Base-by-base conservation (phyloP, 2,113 vertebrate species). In the Cyprinodon tularosa region DNA sequence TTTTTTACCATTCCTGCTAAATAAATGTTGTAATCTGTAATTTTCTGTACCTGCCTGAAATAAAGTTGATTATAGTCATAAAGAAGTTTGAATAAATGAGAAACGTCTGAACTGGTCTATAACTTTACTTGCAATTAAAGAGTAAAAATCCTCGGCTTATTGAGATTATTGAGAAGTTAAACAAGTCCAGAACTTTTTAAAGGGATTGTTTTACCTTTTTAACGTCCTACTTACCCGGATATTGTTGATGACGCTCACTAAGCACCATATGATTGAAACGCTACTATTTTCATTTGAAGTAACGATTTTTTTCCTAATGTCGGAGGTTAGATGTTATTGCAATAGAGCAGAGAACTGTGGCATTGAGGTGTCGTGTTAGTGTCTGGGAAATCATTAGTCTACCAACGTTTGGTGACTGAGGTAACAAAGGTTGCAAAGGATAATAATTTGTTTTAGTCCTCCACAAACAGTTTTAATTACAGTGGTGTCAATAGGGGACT, bases 311-410 rank as follows among this genome's bases (percentile, higher is more conserved):
- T 53, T 53, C 20, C 50, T 53, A 53, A 20, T 53, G 50, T 57
- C 5, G 50, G 17, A 53, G 17, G 48, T 53, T 53, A 15, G 15
- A 57, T 9, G n/a, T 57, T 57, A 57, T 9, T 6, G 50, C 50
- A 57, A 57, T 17, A 57, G 17, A 57, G 3, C 17, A 1, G 10
- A 6, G 38, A 74, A 70, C 8, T 80, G 67, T 63, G 74, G 42
- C 57, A 77, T 39, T 44, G 37, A 53, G 48, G 59, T 66, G 40
- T 22, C 57, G 61, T 68, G 77, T 85, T 71, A 84, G 76, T 86
- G 61, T 38, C 12, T 66, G 39, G 76, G 68, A 80, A 72, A 84
- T 77, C 57, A 74, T 75, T 14, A 82, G 80, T 69, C 72, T 68
- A 69, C 82, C 63, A 79, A 72, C 86, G 57, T 36, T 71, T n/a